A percentile compares a stretch with the other conserved stretches of the same genome.
Evolutionary conservation across 2,113 vertebrate genomes (phyloP).

Genomic region (Dinomys branickii): DNA sequence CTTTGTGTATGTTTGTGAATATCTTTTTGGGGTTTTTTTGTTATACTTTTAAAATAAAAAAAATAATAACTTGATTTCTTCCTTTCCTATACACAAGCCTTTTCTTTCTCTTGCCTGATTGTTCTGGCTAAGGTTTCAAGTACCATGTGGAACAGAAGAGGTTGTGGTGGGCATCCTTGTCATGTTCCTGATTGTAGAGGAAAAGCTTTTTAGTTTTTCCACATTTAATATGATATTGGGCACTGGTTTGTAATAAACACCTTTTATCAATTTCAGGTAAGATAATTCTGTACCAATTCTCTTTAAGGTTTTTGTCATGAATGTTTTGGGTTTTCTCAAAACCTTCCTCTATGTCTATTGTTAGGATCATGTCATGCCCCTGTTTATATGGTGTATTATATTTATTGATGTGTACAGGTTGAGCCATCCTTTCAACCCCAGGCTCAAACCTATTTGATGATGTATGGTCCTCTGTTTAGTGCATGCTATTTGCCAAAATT

Average conservation of each 20-base stretch:
- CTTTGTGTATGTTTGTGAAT: too few species aligned
- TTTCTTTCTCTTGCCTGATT: not conserved
- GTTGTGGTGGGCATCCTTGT: not conserved
- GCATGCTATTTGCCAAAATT: not conserved
- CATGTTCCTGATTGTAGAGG: not conserved
- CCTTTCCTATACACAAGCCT: not conserved
- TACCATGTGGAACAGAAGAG: not conserved
- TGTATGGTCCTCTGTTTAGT: not conserved
- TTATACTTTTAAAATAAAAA: too few species aligned
- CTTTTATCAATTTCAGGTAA: not conserved
- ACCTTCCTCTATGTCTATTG: not conserved
- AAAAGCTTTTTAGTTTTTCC: not conserved
- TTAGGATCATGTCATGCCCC: not conserved
- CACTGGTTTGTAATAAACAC: not conserved
- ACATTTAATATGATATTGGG: not conserved
- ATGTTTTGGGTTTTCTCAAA: not conserved
- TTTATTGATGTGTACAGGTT: not conserved
- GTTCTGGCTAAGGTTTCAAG: not conserved
- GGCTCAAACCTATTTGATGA: not conserved
- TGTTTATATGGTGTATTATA: not conserved
- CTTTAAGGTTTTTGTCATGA: not conserved
- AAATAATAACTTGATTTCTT: too few species aligned
- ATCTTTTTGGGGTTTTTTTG: too few species aligned
- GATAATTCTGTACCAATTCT: not conserved
- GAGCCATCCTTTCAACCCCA: not conserved